These are phyloP conservation scores for Patella vulgata DNA, from an alignment of 1,140 invertebrate species.

Conservation along the genomic window DNA sequence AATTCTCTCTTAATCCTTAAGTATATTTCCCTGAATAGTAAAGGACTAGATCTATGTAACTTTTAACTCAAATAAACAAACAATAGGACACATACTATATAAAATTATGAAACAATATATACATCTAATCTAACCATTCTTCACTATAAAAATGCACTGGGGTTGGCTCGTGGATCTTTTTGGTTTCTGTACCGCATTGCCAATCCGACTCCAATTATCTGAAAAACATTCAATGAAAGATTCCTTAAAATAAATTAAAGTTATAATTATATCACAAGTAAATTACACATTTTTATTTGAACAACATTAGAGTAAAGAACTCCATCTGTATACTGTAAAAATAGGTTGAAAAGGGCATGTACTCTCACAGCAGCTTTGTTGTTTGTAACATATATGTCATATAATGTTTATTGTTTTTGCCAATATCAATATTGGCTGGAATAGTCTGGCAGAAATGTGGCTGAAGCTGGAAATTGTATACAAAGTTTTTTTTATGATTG, in stretches of 20 bases:
- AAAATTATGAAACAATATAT: not conserved
- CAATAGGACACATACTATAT: too few species aligned
- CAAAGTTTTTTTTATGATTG: too few species aligned
- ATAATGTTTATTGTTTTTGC: not conserved
- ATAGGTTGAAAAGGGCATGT: not conserved
- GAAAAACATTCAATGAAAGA: conserved; percentile 31
- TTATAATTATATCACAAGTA: not conserved
- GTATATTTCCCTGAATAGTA: too few species aligned
- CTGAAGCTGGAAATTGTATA: too few species aligned
- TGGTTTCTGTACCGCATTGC: conserved; percentile 95
- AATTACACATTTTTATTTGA: not conserved
- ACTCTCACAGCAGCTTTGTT: not conserved
- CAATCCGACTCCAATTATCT: conserved; percentile 97
- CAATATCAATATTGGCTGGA: not conserved
- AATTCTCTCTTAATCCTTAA: too few species aligned
- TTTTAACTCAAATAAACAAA: too few species aligned
- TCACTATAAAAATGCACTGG: conserved; percentile 90
- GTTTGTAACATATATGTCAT: not conserved
- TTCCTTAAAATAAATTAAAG: conserved; percentile 12
- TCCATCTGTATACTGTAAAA: not conserved
- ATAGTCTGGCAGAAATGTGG: not conserved
- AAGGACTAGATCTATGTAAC: too few species aligned
- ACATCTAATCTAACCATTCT: not conserved
- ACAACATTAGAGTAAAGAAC: not conserved
- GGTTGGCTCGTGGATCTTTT: conserved; percentile 94